phyloP scores from a whole-genome alignment of 2,797 vertebrate genomes.

The Holocentrus rufus region DNA sequence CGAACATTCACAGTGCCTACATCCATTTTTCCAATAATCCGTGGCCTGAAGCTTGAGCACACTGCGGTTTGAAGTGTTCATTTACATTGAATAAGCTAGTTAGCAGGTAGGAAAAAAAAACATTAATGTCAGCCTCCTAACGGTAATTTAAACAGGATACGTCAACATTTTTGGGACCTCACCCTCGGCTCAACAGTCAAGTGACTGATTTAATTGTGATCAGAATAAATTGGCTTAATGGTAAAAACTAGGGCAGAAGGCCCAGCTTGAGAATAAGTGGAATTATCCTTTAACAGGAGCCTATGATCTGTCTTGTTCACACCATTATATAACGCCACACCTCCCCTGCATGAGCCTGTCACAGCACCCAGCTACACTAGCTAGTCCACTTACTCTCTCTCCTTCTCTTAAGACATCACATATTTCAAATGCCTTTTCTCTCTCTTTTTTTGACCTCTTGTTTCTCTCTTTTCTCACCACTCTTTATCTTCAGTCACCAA shows the following conservation, averaged over 20 bases:
- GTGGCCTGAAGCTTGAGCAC: no score
- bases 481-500: constrained; percentile 27
- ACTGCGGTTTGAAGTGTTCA: no score
- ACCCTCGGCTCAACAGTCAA: not conserved
- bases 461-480: constrained; percentile 38
- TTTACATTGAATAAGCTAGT: no score
- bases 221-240: constrained; percentile 2
- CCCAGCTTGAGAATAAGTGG: constrained; percentile 2
- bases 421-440: constrained; percentile 48
- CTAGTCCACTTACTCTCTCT: not conserved
- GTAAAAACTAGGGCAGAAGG: constrained; percentile 1
- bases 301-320: constrained; percentile 6
- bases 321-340: constrained; percentile 52
- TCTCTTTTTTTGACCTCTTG: constrained; percentile 14
- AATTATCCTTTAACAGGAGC: not conserved
- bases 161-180: no score
- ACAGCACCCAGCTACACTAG: constrained; percentile 11
- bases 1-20: no score
- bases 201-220: constrained; percentile 6
- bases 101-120: no score
- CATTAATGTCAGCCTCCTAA: no score
- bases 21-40: no score
- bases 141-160: no score
- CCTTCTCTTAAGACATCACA: constrained; percentile 37
- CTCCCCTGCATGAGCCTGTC: constrained; percentile 34